Evolutionary conservation across 1,140 invertebrate species (phyloP).

Genomic region (Eriosoma lanigerum): DNA sequence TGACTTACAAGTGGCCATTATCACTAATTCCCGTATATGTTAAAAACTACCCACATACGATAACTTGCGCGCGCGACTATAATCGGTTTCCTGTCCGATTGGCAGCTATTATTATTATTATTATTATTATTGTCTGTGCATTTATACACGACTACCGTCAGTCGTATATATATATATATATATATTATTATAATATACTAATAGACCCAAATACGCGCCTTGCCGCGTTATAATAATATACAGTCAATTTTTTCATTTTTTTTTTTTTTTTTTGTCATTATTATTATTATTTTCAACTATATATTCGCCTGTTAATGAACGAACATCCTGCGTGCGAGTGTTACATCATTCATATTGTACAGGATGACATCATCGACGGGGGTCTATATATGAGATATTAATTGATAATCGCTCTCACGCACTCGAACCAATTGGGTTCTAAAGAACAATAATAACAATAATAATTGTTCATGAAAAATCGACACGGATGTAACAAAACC

Average conservation of each 20-base stretch:
- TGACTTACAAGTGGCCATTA: conserved; percentile 50
- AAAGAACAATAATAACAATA: conserved; percentile 27
- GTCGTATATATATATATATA: too few relatives aligned
- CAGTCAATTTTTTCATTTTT: conserved; percentile 18
- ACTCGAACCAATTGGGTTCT: conserved; percentile 44
- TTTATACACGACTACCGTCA: too few relatives aligned
- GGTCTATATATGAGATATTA: conserved; percentile 33
- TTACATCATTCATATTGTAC: conserved; percentile 40
- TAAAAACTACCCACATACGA: conserved; percentile 51
- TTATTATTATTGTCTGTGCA: conserved; percentile 31
- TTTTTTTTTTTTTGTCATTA: not conserved
- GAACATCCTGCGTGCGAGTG: conserved; percentile 41
- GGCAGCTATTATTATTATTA: conserved; percentile 16
- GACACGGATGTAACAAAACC: conserved; percentile 2
- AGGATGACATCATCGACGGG: conserved; percentile 47
- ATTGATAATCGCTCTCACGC: conserved; percentile 50
- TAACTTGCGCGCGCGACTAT: conserved; percentile 15
- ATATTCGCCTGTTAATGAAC: conserved; percentile 43
- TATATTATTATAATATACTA: too few relatives aligned
- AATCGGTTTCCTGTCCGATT: conserved; percentile 49
- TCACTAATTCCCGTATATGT: conserved; percentile 51
- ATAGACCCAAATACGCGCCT: too few relatives aligned
- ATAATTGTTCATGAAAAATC: conserved; percentile 19
- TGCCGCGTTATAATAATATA: too few relatives aligned
- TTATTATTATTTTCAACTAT: conserved; percentile 4